Evolutionary conservation across 2,888 invertebrate species (phyloP).

Genomic region (Hydraecia micacea): DNA sequence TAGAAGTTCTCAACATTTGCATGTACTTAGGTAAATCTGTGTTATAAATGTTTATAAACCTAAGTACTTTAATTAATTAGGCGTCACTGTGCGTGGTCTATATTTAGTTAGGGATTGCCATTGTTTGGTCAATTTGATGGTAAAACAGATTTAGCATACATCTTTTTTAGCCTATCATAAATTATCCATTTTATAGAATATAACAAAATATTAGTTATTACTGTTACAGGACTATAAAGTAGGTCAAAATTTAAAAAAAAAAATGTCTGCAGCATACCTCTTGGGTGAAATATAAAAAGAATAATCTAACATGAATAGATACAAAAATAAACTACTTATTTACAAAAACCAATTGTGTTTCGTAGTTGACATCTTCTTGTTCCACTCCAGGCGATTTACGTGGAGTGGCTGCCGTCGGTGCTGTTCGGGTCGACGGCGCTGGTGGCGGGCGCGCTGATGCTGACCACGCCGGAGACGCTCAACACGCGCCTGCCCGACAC

Average conservation of each 20-base stretch:
- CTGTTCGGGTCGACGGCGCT: conserved; percentile 90
- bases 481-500: conserved; percentile 91
- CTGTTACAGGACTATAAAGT: background rate
- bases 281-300: background rate
- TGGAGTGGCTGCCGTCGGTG: conserved; percentile 89
- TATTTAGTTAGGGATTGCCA: background rate
- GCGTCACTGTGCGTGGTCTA: background rate
- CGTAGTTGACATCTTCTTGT: background rate
- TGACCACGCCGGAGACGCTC: conserved; percentile 92
- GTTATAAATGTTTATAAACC: background rate
- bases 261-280: background rate
- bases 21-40: background rate
- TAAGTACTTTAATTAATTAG: background rate
- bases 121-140: no score
- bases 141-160: background rate
- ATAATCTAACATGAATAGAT: background rate
- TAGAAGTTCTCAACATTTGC: conserved; percentile 15
- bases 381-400: conserved; percentile 85
- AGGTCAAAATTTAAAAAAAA: background rate
- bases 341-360: background rate
- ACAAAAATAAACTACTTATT: background rate
- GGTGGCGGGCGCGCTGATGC: conserved; percentile 89
- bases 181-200: background rate
- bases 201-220: background rate
- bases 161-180: background rate